These are phyloP conservation scores for Psammodynastes pulverulentus DNA, from an alignment of 2,113 vertebrate genomes.

Conservation along the genomic window DNA sequence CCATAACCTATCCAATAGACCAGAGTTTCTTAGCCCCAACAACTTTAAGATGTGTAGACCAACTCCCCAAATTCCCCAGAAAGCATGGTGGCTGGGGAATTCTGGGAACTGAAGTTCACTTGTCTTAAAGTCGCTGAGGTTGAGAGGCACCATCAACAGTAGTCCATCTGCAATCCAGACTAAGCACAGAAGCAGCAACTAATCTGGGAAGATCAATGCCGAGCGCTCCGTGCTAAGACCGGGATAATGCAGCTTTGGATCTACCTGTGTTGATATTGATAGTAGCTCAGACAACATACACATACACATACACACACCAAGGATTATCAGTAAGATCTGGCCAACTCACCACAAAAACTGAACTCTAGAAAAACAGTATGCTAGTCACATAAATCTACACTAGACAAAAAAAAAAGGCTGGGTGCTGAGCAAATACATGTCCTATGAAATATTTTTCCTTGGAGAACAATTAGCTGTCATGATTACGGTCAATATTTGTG, in stretches of 20 bases:
- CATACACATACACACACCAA: neutral
- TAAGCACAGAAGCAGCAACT: neutral
- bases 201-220: neutral
- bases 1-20: neutral
- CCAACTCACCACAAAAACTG: neutral
- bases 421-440: neutral
- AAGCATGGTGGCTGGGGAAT: neutral
- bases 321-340: neutral
- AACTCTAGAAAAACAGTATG: neutral
- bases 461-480: constrained; percentile 36
- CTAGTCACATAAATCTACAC: neutral
- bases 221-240: neutral
- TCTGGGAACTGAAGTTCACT: neutral
- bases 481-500: constrained; percentile 64
- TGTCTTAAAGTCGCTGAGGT: neutral
- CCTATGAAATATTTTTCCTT: constrained; percentile 45
- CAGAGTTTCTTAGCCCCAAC: neutral
- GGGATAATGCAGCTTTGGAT: neutral
- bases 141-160: neutral
- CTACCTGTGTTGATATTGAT: neutral
- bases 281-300: neutral
- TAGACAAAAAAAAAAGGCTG: neutral
- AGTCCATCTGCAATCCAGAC: neutral
- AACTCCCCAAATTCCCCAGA: neutral
- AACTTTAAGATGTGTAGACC: neutral